phyloP scores from a whole-genome alignment of 2,113 vertebrate species.

The Manacus vitellinus region DNA sequence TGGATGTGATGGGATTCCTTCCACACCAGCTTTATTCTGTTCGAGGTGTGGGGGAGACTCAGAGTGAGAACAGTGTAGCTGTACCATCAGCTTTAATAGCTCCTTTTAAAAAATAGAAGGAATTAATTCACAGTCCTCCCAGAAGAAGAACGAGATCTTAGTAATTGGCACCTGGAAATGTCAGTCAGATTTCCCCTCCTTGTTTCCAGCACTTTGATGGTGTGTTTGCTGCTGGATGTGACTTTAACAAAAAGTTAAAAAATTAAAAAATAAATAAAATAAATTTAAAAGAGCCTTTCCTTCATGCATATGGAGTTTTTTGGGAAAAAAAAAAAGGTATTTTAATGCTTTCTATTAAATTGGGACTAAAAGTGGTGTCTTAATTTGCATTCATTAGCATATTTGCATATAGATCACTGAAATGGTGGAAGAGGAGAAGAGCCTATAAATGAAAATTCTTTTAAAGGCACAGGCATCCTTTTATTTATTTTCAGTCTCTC shows the following conservation, averaged over 20 bases:
- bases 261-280: slow-evolving; percentile 73
- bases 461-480: slow-evolving; percentile 81
- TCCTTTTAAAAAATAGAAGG: slow-evolving; percentile 8
- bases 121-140: slow-evolving; percentile 38
- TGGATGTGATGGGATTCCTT: background rate
- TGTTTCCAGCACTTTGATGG: slow-evolving; percentile 65
- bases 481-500: background rate
- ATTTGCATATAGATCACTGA: slow-evolving; percentile 90
- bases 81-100: background rate
- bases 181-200: slow-evolving; percentile 73
- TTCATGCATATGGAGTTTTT: slow-evolving; percentile 87
- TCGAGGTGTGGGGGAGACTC: background rate
- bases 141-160: slow-evolving; percentile 39
- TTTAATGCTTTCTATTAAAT: slow-evolving; percentile 91
- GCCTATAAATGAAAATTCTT: slow-evolving; percentile 86
- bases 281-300: slow-evolving; percentile 70
- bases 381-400: slow-evolving; percentile 90
- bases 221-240: slow-evolving; percentile 74
- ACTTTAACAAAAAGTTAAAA: slow-evolving; percentile 75
- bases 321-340: slow-evolving; percentile 81
- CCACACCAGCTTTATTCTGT: background rate
- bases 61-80: background rate
- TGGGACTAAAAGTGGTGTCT: slow-evolving; percentile 90
- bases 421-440: slow-evolving; percentile 85
- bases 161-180: slow-evolving; percentile 74